phyloP scores from a whole-genome alignment of 2,113 vertebrate species.

The Ictalurus furcatus region DNA sequence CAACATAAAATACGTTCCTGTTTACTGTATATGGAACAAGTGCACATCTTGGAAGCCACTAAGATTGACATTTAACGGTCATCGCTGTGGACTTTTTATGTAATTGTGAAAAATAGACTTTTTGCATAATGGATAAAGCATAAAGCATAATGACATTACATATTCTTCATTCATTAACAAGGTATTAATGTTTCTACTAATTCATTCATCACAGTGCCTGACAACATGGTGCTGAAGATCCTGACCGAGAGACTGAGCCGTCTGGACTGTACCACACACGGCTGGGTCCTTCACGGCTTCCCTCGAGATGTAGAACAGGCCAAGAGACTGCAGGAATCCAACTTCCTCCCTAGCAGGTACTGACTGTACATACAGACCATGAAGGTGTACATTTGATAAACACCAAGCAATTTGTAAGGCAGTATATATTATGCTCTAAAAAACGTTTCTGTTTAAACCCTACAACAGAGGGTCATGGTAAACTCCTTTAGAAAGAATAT shows the following conservation, averaged over 20 bases:
- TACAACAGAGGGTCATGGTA: background rate
- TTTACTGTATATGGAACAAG: constrained; percentile 37
- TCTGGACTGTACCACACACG: constrained; percentile 71
- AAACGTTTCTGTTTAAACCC: background rate
- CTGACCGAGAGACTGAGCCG: constrained; percentile 72
- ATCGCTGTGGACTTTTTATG: background rate
- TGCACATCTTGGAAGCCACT: background rate
- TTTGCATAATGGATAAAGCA: no score
- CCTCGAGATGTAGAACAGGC: constrained; percentile 76
- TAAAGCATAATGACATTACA: background rate
- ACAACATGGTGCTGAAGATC: constrained; percentile 75
- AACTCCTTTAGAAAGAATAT: background rate
- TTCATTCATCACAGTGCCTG: constrained; percentile 73
- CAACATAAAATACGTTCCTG: constrained; percentile 27
- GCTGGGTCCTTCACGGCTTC: constrained; percentile 81
- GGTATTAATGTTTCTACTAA: constrained; percentile 11
- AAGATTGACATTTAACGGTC: background rate
- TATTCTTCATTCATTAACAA: background rate
- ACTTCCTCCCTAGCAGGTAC: constrained; percentile 82
- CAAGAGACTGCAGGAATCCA: constrained; percentile 59
- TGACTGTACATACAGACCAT: background rate
- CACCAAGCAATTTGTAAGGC: background rate
- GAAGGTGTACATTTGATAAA: background rate
- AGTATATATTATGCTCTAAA: background rate
- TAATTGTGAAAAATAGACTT: background rate